Base-by-base conservation (phyloP, 2,797 vertebrate genomes). In the Acomys russatus region DNA sequence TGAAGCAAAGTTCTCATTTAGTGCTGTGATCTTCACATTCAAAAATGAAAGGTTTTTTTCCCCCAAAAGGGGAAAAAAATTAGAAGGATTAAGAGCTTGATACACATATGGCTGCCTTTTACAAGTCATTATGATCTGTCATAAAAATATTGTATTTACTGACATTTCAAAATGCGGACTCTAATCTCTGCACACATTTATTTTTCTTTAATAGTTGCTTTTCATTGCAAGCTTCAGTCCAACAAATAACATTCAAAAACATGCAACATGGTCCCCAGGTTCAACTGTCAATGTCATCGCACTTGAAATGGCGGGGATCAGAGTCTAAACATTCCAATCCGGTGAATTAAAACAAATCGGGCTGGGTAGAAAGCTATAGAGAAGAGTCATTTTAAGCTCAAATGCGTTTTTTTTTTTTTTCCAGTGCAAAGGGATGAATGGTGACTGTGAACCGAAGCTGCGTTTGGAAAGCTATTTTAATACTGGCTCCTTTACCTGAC, bases 111-210 rank as follows among this genome's bases (percentile, higher is more conserved):
- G 88, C 96, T 97, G 97, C 97, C 98, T 98, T 98, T 98, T 98
- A 98, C 97, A 97, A 98, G 98, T 97, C 96, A 92, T 97, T 98
- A 89, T 92, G 96, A 94, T 98, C 97, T 98, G 98, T 98, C 97
- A 97, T 96, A 94, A 94, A 98, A 98, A 98, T 97, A 98, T 97
- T 98, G 93, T 98, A 97, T 98, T 98, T 98, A 98, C 98, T 97
- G 98, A 98, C 98, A 98, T 98, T 98, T 98, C 97, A 98, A 98
- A 98, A 97, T 96, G 97, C 91, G 98, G 97, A 97, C 98, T 98
- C 97, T 98, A 98, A 98, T 98, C 98, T 98, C 98, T 56, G 11
- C 91, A 96, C 94, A 76, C 95, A 96, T 92, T 98, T 97, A 97
- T 96, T 98, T 97, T 98, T 97, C 98, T 98, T 98, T 98, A 98